Evolutionary conservation across 2,113 vertebrate species (phyloP), one percentile per base, ranked within the genome.

Genomic region (Athene noctua): DNA sequence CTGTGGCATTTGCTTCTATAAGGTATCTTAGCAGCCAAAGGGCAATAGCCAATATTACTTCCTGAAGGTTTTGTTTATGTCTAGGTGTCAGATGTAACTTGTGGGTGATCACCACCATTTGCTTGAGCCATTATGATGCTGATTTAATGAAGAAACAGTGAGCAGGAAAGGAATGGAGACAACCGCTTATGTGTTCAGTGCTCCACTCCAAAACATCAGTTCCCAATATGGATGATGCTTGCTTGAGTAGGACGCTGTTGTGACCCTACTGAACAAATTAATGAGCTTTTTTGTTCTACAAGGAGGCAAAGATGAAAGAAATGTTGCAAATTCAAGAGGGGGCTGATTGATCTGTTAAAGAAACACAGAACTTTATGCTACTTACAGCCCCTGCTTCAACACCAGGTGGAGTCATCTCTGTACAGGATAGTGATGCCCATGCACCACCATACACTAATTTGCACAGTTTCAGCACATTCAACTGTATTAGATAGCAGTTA

Each of bases 181-280:
- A 66, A 8, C 1, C 34, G 5, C 13, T 29, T 10, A 3, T 30
- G 16, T 25, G 11, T n/a, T 83, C 66, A 42, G 26, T 58, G 38
- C 8, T n/a, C 23, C 11, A 49, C 34, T 78, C 36, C 46, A 52
- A 6, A 88, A 49, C 17, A 46, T 1, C 21, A 34, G 6, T 40
- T 68, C 21, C 40, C 36, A 13, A 2, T 22, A 10, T 0, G 0
- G 32, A 25, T 80, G 32, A 6, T 68, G 49, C 23, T 52, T 75
- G 12, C 44, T 62, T 46, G 16, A 66, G 42, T 17, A 88, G 8
- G 4, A 47, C 7, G 44, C 23, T 32, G 30, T 17, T 65, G 20
- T 61, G 36, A 52, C 26, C 44, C 21, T 18, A 23, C 4, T 62
- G 46, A 68, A 73, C 25, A 38, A 22, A 42, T 46, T 7, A 72